These are phyloP conservation scores for Tetrao urogallus DNA, from an alignment of 2,113 vertebrate genomes.

Conservation along the genomic window DNA sequence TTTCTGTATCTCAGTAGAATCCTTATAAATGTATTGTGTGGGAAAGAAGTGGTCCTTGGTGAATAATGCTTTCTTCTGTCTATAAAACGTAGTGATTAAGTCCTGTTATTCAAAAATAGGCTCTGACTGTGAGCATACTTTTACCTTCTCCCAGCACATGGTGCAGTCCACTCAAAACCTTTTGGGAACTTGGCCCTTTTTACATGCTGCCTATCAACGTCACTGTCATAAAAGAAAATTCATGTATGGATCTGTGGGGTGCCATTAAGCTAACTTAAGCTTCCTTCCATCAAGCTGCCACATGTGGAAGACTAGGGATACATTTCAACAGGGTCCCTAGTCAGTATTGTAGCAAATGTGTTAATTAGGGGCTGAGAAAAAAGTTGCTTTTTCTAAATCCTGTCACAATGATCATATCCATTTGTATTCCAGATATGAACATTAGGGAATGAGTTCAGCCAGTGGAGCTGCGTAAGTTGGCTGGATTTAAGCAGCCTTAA, in stretches of 20 bases:
- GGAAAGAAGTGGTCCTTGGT: neutral
- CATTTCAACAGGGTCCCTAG: neutral
- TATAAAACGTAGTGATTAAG: neutral
- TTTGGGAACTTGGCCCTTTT: neutral
- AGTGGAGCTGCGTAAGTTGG: neutral
- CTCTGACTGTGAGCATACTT: neutral
- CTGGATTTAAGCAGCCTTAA: neutral
- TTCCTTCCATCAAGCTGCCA: accelerated
- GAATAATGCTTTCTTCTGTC: neutral
- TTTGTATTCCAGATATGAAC: neutral
- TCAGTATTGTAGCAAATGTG: neutral
- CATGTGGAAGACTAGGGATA: neutral
- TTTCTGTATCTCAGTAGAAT: neutral
- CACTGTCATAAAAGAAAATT: neutral
- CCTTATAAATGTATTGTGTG: neutral
- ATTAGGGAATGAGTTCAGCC: neutral
- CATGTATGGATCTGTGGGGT: neutral
- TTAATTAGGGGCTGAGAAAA: neutral
- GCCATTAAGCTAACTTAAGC: neutral
- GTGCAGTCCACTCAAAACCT: neutral
- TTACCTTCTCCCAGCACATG: neutral
- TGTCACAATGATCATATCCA: neutral
- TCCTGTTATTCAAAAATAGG: neutral
- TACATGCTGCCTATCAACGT: neutral
- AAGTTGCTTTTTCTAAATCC: neutral